These are phyloP conservation scores for Laupala kohalensis DNA, from an alignment of 1,140 invertebrate genomes.

Conservation along the genomic window DNA sequence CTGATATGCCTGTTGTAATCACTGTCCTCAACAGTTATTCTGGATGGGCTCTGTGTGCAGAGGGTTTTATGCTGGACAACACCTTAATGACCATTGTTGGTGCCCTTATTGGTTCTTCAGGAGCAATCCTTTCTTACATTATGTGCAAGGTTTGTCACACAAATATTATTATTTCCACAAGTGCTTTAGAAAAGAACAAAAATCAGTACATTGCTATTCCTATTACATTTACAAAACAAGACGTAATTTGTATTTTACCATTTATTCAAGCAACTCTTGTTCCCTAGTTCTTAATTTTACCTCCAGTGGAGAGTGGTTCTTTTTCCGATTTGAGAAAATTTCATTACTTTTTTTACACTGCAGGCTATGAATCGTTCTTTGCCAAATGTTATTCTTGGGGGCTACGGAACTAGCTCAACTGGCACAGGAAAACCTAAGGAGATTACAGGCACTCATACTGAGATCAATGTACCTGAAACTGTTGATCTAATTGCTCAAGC, in stretches of 20 bases:
- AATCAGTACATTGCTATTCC: no score
- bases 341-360: not conserved
- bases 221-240: not conserved
- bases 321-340: not conserved
- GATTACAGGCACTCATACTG: constrained; percentile 70
- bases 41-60: constrained; percentile 74
- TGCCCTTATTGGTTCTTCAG: constrained; percentile 78
- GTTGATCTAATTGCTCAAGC: constrained; percentile 65
- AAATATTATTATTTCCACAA: not conserved
- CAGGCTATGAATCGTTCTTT: constrained; percentile 85
- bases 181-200: not conserved
- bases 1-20: constrained; percentile 89
- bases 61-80: constrained; percentile 90
- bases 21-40: constrained; percentile 78
- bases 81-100: constrained; percentile 85
- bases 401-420: constrained; percentile 64
- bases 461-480: constrained; percentile 60
- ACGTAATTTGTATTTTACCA: not conserved
- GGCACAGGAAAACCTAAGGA: constrained; percentile 56
- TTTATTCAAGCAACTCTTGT: not conserved
- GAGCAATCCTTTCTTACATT: constrained; percentile 85
- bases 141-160: constrained; percentile 67
- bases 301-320: no score
- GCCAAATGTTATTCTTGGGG: constrained; percentile 78
- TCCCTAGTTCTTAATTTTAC: no score